Conservation (phyloP, 2,113 vertebrate genomes). For the Thunnus thynnus region DNA sequence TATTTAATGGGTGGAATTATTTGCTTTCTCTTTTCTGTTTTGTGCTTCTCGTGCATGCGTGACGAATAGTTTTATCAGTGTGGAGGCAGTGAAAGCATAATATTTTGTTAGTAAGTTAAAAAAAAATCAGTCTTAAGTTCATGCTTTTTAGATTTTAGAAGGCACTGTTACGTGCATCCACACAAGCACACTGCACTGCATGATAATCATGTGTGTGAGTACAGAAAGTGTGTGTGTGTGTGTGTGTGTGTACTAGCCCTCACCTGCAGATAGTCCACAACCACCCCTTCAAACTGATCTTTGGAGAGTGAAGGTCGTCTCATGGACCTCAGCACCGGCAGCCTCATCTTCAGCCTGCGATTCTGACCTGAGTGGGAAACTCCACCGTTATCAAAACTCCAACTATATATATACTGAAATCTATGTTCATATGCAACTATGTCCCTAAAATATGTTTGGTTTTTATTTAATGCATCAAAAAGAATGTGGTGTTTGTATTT, state of each 20-base stretch:
- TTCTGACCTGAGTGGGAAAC: conserved; percentile 84
- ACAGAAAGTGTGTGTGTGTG: neutral
- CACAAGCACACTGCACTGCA: no score
- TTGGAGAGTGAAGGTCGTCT: conserved; percentile 86
- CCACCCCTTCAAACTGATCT: conserved; percentile 92
- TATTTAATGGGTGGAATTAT: neutral
- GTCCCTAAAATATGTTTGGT: neutral
- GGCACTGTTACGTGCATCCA: no score
- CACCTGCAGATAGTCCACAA: conserved; percentile 91
- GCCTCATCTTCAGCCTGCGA: conserved; percentile 88
- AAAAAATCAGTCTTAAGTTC: no score
- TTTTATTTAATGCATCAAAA: neutral
- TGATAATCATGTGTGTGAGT: neutral
- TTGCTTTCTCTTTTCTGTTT: neutral
- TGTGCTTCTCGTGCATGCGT: neutral
- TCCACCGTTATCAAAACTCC: neutral
- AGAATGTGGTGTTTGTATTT: neutral
- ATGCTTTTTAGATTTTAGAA: no score
- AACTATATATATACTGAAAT: neutral
- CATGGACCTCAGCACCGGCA: conserved; percentile 88
- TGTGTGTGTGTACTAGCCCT: neutral
- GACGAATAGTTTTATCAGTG: neutral
- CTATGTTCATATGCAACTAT: neutral
- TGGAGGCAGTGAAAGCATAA: no score
- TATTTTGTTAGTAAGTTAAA: no score